Base-by-base conservation (phyloP, 2,113 vertebrate species). In the Silurus glanis region DNA sequence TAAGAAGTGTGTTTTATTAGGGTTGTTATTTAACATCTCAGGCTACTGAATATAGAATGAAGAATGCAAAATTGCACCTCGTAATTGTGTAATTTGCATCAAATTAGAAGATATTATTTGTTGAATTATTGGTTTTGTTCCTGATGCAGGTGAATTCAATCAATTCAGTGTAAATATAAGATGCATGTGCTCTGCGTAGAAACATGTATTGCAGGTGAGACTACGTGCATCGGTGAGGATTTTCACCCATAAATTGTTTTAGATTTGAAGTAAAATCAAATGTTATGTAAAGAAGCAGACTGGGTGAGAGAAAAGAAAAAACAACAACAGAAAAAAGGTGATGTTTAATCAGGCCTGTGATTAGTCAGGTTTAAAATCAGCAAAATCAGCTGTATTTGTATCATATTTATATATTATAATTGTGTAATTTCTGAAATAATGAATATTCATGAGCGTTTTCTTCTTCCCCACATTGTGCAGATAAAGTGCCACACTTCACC, bases 401-500 rank as follows among this genome's bases (percentile, higher is more conserved):
- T 37, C 37, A 37, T 37, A 37, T 37, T 37, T 37, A 37, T 37
- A 37, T 37, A 37, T 37, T 37, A 37, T 37, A 37, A 37, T 37
- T 37, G 37, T 37, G 37, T 37, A 2, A 37, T 37, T 37, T 37
- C 37, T 61, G 28, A 80, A 61, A 61, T 80, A 4, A 3, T 4
- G 23, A 58, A 19, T 83, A 55, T 78, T 6, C n/a, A 19, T 83
- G 25, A 79, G 12, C n/a, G 9, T 53, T 13, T 74, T 6, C 13
- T 17, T 64, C 9, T 10, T 12, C 8, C 19, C 82, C 8, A 12
- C 83, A 51, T 28, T 82, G 10, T 25, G 58, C 94, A 97, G 96
- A 96, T 0, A 97, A 96, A 92, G 95, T 96, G 0, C 96, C 96
- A 1, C 96, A 97, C 85, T 97, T 97, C 90, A 96, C 95, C 58